Evolutionary conservation across 2,888 invertebrate genomes (phyloP).

Genomic region (Scaptomyza caliginosa): DNA sequence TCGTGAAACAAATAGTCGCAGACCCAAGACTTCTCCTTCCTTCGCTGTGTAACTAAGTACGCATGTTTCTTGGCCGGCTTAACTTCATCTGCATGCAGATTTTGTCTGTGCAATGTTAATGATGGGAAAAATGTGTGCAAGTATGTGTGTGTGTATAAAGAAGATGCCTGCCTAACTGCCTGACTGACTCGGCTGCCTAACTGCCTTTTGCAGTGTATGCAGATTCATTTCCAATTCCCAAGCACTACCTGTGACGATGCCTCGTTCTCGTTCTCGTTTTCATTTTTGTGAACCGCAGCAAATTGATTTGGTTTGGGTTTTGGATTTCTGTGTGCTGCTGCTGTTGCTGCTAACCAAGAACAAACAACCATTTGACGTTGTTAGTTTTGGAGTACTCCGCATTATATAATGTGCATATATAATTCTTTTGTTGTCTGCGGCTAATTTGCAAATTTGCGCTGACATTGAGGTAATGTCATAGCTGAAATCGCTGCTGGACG

Average conservation of each 20-base stretch:
- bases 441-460: constrained; percentile 69
- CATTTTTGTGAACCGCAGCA: constrained; percentile 55
- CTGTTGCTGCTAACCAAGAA: not conserved
- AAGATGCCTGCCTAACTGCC: not conserved
- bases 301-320: constrained; percentile 64
- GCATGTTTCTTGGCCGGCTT: constrained; percentile 74
- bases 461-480: constrained; percentile 71
- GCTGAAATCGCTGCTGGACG: constrained; percentile 34
- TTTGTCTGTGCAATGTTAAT: constrained; percentile 69
- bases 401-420: constrained; percentile 71
- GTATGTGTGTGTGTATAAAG: constrained; percentile 12
- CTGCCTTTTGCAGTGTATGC: not conserved
- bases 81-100: constrained; percentile 70
- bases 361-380: constrained; percentile 47
- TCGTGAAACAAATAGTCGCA: constrained; percentile 79
- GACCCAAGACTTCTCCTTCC: constrained; percentile 45
- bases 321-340: constrained; percentile 25
- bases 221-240: constrained; percentile 28
- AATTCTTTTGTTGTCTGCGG: constrained; percentile 74
- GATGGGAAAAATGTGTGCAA: constrained; percentile 64
- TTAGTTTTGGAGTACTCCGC: constrained; percentile 37
- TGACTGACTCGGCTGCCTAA: not conserved
- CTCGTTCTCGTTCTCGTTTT: constrained; percentile 54
- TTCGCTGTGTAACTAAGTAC: constrained; percentile 64
- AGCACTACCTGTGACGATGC: constrained; percentile 45